A percentile compares a stretch with the other conserved stretches of the same genome.
These are phyloP conservation scores for Neomorphus geoffroyi DNA, from an alignment of 2,797 vertebrate species.

Conservation along the genomic window DNA sequence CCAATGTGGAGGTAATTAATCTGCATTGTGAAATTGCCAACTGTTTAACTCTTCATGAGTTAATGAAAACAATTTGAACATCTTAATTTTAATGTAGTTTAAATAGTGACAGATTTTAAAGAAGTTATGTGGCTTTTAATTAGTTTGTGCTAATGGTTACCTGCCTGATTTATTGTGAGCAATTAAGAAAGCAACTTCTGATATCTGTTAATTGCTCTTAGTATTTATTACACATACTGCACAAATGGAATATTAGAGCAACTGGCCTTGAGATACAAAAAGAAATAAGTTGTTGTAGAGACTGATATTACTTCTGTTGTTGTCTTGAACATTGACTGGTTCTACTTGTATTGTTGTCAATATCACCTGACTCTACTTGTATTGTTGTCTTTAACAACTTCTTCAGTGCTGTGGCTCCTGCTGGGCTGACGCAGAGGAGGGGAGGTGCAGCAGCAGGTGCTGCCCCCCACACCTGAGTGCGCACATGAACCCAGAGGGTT, in stretches of 20 bases:
- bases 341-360: no score
- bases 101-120: slow-evolving; percentile 54
- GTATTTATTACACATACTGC: background rate
- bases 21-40: background rate
- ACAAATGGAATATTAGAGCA: background rate
- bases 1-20: background rate
- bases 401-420: no score
- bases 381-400: no score
- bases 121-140: slow-evolving; percentile 41
- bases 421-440: no score
- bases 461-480: no score
- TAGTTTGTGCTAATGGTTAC: slow-evolving; percentile 23
- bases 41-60: background rate
- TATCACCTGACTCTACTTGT: no score
- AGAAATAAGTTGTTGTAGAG: background rate
- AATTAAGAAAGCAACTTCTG: background rate
- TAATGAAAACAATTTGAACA: slow-evolving; percentile 24
- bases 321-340: no score
- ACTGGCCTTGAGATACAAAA: slow-evolving; percentile 1
- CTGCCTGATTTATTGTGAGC: background rate
- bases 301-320: no score
- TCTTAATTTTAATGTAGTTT: slow-evolving; percentile 38
- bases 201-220: slow-evolving; percentile 39
- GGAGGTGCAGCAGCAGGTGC: no score
- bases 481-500: no score